These are phyloP conservation scores for Drymodes brunneopygia DNA, from an alignment of 2,113 vertebrate species.

Conservation along the genomic window DNA sequence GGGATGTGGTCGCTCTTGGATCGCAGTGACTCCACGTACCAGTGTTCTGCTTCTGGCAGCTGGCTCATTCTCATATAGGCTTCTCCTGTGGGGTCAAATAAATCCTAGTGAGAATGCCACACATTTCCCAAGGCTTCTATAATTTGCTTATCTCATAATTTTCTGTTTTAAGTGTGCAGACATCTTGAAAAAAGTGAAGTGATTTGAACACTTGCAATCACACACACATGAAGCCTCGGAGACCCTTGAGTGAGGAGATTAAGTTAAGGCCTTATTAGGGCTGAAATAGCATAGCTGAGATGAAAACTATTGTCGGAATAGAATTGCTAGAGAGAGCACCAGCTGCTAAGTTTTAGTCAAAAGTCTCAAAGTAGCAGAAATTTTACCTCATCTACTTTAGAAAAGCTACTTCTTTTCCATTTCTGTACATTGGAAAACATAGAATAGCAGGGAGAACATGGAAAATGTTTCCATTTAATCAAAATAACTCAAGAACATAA, in stretches of 20 bases:
- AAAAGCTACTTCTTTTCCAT: background rate
- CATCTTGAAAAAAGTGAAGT: background rate
- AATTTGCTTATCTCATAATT: background rate
- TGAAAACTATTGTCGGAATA: background rate
- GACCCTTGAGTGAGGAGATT: background rate
- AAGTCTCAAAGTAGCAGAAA: background rate
- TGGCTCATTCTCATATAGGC: conserved; percentile 91
- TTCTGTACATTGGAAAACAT: background rate
- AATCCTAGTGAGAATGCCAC: background rate
- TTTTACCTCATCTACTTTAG: background rate
- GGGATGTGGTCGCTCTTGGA: conserved; percentile 96
- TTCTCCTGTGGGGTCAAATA: conserved; percentile 80
- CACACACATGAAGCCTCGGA: background rate
- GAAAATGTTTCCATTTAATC: background rate
- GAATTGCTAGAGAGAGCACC: background rate
- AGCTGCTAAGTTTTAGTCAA: background rate
- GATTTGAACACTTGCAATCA: background rate
- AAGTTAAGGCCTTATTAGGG: background rate
- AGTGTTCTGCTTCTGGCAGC: conserved; percentile 87
- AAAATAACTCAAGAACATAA: background rate
- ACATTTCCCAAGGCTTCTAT: background rate
- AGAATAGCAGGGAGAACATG: background rate
- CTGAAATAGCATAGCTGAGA: background rate
- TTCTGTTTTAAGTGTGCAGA: background rate
- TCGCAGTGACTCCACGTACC: conserved; percentile 90